These are phyloP conservation scores for Salminus brasiliensis DNA, from an alignment of 2,113 vertebrate species.

Conservation along the genomic window DNA sequence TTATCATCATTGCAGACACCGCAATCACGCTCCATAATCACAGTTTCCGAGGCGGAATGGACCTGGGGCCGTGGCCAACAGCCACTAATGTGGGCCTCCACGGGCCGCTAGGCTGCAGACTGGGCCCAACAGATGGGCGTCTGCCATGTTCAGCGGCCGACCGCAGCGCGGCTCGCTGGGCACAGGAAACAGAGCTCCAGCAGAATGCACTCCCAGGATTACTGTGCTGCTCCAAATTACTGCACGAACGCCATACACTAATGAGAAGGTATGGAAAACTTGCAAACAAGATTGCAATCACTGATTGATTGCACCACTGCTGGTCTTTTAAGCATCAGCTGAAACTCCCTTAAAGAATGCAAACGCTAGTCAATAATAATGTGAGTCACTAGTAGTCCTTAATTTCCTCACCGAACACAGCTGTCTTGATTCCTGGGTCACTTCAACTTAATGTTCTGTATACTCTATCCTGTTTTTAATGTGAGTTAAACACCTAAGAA, in stretches of 20 bases:
- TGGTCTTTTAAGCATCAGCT: slow-evolving; percentile 26
- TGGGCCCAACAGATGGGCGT: slow-evolving; percentile 71
- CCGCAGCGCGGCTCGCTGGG: slow-evolving; percentile 67
- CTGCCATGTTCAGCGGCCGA: slow-evolving; percentile 71
- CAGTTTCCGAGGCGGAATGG: slow-evolving; percentile 75
- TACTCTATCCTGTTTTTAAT: too few species aligned
- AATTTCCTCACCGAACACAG: background rate
- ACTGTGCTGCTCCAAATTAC: slow-evolving; percentile 19
- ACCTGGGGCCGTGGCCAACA: slow-evolving; percentile 73
- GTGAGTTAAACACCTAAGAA: background rate
- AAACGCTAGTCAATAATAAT: slow-evolving; percentile 15
- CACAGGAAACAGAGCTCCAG: slow-evolving; percentile 37
- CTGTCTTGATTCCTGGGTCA: background rate
- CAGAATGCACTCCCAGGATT: slow-evolving; percentile 24
- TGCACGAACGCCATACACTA: slow-evolving; percentile 33
- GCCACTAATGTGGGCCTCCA: slow-evolving; percentile 73
- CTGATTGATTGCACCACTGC: slow-evolving; percentile 40
- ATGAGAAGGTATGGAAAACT: slow-evolving; percentile 43
- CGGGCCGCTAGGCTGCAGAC: slow-evolving; percentile 72
- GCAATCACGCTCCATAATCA: slow-evolving; percentile 81
- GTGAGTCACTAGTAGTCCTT: background rate
- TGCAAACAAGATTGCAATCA: slow-evolving; percentile 37
- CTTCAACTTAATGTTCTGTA: background rate
- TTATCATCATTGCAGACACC: slow-evolving; percentile 74
- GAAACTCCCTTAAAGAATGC: slow-evolving; percentile 17